These are phyloP conservation scores for Lamellibrachia luymesi DNA, from an alignment of 1,140 invertebrate genomes.

Conservation along the genomic window DNA sequence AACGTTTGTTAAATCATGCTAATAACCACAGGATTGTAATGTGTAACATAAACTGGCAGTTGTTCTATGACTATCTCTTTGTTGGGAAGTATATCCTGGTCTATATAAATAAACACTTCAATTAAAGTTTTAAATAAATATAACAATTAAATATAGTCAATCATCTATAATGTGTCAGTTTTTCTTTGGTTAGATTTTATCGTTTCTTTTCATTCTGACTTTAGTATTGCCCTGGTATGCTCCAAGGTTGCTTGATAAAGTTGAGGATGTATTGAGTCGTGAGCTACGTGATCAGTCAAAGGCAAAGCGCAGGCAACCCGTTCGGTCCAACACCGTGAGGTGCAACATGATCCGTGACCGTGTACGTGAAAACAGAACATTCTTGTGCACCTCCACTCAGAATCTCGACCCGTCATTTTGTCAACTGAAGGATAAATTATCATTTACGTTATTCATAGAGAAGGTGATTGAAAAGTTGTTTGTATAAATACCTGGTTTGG, in stretches of 20 bases:
- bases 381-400: neutral
- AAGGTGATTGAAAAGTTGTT: neutral
- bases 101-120: too few species aligned
- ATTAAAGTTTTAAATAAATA: too few species aligned
- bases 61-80: too few species aligned
- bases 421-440: neutral
- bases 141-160: too few species aligned
- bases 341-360: too few species aligned
- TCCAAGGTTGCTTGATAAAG: neutral
- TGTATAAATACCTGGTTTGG: conserved; percentile 1
- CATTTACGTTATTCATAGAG: neutral
- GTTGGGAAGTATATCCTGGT: too few species aligned
- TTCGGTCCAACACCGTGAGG: neutral
- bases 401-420: neutral
- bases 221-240: neutral
- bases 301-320: neutral
- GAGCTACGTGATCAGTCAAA: neutral
- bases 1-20: too few species aligned
- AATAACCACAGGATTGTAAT: too few species aligned
- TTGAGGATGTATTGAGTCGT: neutral
- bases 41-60: too few species aligned
- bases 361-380: neutral
- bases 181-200: too few species aligned
- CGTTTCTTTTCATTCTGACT: too few species aligned
- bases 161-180: too few species aligned